A percentile compares a stretch with the other conserved stretches of the same genome.
These are phyloP conservation scores for Nasonia oneida DNA, from an alignment of 2,888 invertebrate genomes.

Conservation along the genomic window DNA sequence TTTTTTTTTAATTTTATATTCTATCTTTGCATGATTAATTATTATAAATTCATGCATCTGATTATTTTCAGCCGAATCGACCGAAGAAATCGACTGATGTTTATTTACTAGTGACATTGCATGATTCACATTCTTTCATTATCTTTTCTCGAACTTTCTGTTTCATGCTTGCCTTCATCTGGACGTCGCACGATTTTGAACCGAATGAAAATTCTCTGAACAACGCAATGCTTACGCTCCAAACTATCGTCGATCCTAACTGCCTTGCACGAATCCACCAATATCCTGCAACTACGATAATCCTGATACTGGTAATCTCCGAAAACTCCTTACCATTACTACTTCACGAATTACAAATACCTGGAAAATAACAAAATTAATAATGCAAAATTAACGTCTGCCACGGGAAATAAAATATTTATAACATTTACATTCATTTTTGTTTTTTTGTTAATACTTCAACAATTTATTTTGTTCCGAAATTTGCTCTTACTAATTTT, in stretches of 20 bases:
- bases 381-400: constrained; percentile 26
- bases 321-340: constrained; percentile 43
- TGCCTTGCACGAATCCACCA: constrained; percentile 60
- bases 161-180: constrained; percentile 80
- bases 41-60: constrained; percentile 35
- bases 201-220: constrained; percentile 69
- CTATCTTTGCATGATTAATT: constrained; percentile 42
- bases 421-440: constrained; percentile 13
- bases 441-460: not conserved
- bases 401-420: not conserved
- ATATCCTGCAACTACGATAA: constrained; percentile 56
- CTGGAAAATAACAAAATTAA: constrained; percentile 52
- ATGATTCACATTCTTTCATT: constrained; percentile 76
- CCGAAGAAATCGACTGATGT: constrained; percentile 43
- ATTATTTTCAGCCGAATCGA: constrained; percentile 50
- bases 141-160: constrained; percentile 78
- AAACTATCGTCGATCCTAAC: constrained; percentile 55
- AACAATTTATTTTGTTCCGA: not conserved
- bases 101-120: constrained; percentile 62
- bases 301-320: constrained; percentile 57
- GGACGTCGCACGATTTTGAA: constrained; percentile 78
- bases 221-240: constrained; percentile 67
- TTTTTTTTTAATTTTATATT: constrained; percentile 21
- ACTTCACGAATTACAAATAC: constrained; percentile 55
- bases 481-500: not conserved